Evolutionary conservation across 2,797 vertebrate genomes (phyloP), one percentile per base, ranked within the genome.

Genomic region (Gymnoscopelus microlampas): DNA sequence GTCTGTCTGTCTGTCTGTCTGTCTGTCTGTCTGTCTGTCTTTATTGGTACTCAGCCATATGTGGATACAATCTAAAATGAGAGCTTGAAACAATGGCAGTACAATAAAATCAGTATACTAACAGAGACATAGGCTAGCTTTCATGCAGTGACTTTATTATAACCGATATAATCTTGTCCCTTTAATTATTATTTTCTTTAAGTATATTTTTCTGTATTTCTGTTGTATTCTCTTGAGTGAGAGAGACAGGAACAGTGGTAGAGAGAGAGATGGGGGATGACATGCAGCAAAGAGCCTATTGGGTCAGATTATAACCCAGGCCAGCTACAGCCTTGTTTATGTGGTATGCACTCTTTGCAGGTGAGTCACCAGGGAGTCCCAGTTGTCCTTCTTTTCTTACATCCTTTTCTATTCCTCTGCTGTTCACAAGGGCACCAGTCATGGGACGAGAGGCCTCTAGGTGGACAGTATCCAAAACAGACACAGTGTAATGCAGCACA

Each of bases 81-180:
- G 26, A 29, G 26, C 26, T 29, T 2, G 26, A 29, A 1, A 29
- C 26, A 29, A 29, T 29, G 26, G 26, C 26, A 29, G 26, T n/a
- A n/a, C 26, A 29, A 29, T 29, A 29, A 29, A 29, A 0, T 2
- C 26, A 29, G 19, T 29, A 29, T 29, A 29, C 26, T 29, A 29
- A 29, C 26, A 29, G 26, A 29, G 26, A 29, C 26, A 29, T 4
- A 3, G 26, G 26, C 26, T 29, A 29, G 26, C 3, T 67, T 23
- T 77, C 66, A 64, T 70, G 71, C 69, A 66, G 53, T 60, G 70
- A 72, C 63, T 81, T 73, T 81, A 86, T 83, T 85, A 83, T 80
- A 82, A 79, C 6, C 3, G 64, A 79, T 29, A 29, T 29, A 29
- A 29, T 29, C 26, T 29, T 29, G 26, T 29, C 26, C 26, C 26